phyloP scores from a whole-genome alignment of 2,113 vertebrate species.

The Callionymus lyra region DNA sequence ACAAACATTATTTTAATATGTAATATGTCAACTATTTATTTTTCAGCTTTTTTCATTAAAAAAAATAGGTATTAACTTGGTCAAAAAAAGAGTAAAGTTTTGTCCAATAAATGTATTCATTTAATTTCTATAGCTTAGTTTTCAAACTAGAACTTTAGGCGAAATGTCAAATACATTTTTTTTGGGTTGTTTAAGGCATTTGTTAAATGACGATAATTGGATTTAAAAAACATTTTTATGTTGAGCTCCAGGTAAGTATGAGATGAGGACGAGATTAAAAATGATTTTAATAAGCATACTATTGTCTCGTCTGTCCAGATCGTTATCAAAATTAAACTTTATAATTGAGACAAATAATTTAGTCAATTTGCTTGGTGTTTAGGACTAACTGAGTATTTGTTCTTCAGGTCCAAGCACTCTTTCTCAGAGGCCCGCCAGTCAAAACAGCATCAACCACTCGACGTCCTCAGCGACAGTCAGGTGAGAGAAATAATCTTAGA shows the following conservation, averaged over 20 bases:
- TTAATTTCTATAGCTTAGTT: too few species aligned
- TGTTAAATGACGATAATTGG: too few species aligned
- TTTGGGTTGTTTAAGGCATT: too few species aligned
- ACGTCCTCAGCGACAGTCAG: slow-evolving; percentile 55
- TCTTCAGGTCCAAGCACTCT: slow-evolving; percentile 54
- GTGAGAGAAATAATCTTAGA: slow-evolving; percentile 36
- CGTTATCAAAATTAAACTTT: slow-evolving; percentile 10
- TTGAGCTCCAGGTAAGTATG: not conserved
- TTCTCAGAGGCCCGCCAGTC: slow-evolving; percentile 52
- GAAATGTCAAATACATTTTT: too few species aligned
- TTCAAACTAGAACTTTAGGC: too few species aligned
- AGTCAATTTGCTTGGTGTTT: not conserved
- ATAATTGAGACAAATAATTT: not conserved
- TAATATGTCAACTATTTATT: too few species aligned
- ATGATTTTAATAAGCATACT: slow-evolving; percentile 6
- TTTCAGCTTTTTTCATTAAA: too few species aligned
- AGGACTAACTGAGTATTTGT: not conserved
- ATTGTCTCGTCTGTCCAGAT: slow-evolving; percentile 12
- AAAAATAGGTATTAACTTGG: too few species aligned
- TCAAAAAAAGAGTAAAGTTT: too few species aligned
- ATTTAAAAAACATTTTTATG: too few species aligned
- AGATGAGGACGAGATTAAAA: not conserved
- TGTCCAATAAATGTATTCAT: too few species aligned
- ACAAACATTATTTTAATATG: too few species aligned
- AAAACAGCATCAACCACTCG: slow-evolving; percentile 36